Evolutionary conservation across 1,140 invertebrate genomes (phyloP).

Genomic region (Drosophila burlai): DNA sequence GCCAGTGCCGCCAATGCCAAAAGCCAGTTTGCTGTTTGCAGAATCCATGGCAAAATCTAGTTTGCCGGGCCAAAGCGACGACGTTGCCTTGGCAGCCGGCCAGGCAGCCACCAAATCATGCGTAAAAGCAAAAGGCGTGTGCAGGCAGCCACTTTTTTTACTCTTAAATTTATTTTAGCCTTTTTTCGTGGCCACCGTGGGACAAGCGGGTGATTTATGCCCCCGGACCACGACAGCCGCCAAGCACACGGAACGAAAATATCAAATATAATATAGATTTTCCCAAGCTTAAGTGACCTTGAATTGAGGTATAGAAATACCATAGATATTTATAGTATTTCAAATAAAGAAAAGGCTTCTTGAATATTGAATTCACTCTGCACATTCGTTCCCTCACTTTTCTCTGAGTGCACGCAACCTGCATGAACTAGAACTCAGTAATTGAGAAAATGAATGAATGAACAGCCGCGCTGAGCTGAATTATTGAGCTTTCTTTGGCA

Average conservation of each 20-base stretch:
- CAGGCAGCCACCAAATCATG: conserved; percentile 67
- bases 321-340: not conserved
- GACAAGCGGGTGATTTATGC: conserved; percentile 74
- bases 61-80: conserved; percentile 64
- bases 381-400: not conserved
- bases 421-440: conserved; percentile 80
- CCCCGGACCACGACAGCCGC: conserved; percentile 47
- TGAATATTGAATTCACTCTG: not conserved
- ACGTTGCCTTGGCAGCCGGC: conserved; percentile 15
- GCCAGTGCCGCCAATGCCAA: conserved; percentile 64
- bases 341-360: not conserved
- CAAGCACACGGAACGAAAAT: conserved; percentile 5
- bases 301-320: not conserved
- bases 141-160: conserved; percentile 23
- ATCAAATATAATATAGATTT: not conserved
- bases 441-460: conserved; percentile 74
- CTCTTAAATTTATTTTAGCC: conserved; percentile 9
- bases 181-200: conserved; percentile 53
- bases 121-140: conserved; percentile 76
- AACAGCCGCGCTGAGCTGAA: conserved; percentile 54
- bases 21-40: conserved; percentile 76
- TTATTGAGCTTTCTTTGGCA: conserved; percentile 83
- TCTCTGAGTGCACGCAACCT: conserved; percentile 22
- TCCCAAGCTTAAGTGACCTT: not conserved
- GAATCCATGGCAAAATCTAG: conserved; percentile 79